Evolutionary conservation across 2,797 vertebrate genomes (phyloP).

Genomic region (Chelon auratus): DNA sequence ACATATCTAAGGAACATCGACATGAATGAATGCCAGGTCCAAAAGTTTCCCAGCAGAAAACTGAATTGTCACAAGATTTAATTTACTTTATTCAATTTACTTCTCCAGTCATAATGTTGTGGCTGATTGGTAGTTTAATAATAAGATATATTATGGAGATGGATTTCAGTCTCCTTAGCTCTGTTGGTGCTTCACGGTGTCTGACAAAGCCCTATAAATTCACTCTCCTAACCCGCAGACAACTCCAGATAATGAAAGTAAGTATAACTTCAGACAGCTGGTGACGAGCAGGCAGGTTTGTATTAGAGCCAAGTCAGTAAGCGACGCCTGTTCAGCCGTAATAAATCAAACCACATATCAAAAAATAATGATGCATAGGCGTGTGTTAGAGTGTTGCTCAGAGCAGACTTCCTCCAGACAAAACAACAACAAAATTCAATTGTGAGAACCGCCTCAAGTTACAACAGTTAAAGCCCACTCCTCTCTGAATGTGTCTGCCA

Average conservation of each 20-base stretch:
- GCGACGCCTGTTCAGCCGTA: conserved; percentile 4
- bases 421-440: conserved; percentile 20
- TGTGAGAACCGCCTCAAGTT: conserved; percentile 17
- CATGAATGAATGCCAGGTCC: no score
- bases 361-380: conserved; percentile 1
- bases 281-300: conserved; percentile 3
- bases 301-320: neutral
- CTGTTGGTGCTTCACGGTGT: neutral
- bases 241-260: neutral
- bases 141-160: neutral
- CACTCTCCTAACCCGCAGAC: neutral
- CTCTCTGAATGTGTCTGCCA: conserved; percentile 1
- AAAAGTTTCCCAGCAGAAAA: no score
- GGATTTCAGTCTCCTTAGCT: neutral
- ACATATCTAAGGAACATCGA: no score
- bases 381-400: neutral
- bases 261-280: neutral
- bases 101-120: no score
- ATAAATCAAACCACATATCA: conserved; percentile 11
- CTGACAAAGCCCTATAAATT: conserved; percentile 13
- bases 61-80: no score
- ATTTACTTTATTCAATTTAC: no score
- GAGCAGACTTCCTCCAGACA: conserved; percentile 7
- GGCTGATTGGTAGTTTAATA: no score
- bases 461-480: neutral